phyloP scores from a whole-genome alignment of 1,140 invertebrate species.

The Rhyzopertha dominica region DNA sequence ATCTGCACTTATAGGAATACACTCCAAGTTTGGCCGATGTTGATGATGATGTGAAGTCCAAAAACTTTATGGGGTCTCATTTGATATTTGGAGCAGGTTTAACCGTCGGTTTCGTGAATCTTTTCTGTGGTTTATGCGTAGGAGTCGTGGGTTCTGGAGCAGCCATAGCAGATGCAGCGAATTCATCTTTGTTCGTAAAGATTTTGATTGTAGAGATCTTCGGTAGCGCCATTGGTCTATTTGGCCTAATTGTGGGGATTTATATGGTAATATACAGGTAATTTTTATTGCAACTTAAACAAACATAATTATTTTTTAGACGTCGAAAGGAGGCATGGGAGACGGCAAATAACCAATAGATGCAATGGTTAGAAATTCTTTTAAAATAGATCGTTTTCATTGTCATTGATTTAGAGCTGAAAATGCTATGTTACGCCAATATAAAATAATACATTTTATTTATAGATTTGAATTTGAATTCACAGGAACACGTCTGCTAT shows the following conservation, averaged over 20 bases:
- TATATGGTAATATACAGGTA: constrained; percentile 54
- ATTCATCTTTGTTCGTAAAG: constrained; percentile 83
- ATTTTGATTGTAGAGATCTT: constrained; percentile 93
- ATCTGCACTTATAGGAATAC: constrained; percentile 32
- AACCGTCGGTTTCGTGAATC: constrained; percentile 78
- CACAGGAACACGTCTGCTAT: too few species aligned
- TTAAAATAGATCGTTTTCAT: too few species aligned
- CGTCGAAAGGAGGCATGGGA: constrained; percentile 31
- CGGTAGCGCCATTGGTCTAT: constrained; percentile 86
- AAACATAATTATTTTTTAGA: constrained; percentile 25
- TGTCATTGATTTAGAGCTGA: too few species aligned
- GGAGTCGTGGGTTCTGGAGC: constrained; percentile 86
- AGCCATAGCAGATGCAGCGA: constrained; percentile 84
- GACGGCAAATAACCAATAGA: constrained; percentile 1
- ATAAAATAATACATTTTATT: too few species aligned
- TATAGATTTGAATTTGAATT: too few species aligned
- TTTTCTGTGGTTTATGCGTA: constrained; percentile 83
- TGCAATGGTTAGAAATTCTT: too few species aligned
- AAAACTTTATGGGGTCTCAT: constrained; percentile 64
- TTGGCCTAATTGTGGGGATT: constrained; percentile 87
- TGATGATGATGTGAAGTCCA: constrained; percentile 22
- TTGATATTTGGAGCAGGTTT: constrained; percentile 82
- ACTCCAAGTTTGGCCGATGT: constrained; percentile 14
- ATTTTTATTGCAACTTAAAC: constrained; percentile 9
- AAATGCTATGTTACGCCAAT: too few species aligned